A percentile compares a stretch with the other conserved stretches of the same genome.
Evolutionary conservation across 2,113 vertebrate genomes (phyloP).

Genomic region (Syngnathus typhle): DNA sequence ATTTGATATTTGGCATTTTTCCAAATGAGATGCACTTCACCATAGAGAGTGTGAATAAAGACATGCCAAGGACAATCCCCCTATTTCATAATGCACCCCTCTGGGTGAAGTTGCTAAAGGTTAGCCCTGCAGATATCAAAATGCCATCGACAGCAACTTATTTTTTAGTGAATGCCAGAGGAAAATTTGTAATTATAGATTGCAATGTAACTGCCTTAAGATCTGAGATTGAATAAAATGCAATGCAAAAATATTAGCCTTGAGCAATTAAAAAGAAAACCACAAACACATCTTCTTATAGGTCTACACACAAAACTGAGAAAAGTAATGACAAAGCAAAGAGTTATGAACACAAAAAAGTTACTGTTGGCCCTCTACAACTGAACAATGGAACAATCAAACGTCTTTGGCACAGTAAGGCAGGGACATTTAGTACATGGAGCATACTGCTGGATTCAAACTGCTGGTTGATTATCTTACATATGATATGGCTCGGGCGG

Average conservation of each 20-base stretch:
- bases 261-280: slow-evolving; percentile 26
- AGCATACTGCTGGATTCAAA: no score
- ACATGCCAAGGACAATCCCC: slow-evolving; percentile 10
- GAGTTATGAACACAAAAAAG: background rate
- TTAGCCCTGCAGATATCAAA: slow-evolving; percentile 47
- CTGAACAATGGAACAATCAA: no score
- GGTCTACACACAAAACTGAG: slow-evolving; percentile 6
- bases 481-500: no score
- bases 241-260: slow-evolving; percentile 17
- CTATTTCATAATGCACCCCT: slow-evolving; percentile 19
- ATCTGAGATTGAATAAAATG: slow-evolving; percentile 26
- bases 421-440: no score
- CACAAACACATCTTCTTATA: background rate
- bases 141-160: slow-evolving; percentile 34
- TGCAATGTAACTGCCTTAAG: slow-evolving; percentile 26
- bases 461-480: no score
- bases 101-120: slow-evolving; percentile 30
- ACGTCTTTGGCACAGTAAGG: no score
- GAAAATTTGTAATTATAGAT: slow-evolving; percentile 56
- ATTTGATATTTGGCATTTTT: slow-evolving; percentile 19
- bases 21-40: slow-evolving; percentile 24
- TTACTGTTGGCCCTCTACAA: no score
- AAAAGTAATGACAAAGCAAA: background rate
- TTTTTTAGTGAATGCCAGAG: slow-evolving; percentile 19
- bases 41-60: slow-evolving; percentile 12